Conservation (phyloP, 1,140 invertebrate genomes). For the Formica exsecta region DNA sequence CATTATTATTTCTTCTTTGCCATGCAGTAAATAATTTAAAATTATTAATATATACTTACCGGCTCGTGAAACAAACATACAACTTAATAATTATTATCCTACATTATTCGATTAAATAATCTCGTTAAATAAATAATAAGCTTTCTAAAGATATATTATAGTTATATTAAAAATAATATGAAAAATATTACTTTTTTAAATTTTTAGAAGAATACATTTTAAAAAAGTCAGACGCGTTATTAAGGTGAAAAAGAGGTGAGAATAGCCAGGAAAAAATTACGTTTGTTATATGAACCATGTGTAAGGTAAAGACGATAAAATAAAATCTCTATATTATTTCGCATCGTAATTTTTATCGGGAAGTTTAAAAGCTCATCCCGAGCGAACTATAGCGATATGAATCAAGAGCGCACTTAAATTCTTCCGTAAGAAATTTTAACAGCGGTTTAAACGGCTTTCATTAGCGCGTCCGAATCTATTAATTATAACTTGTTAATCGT, state of each 20-base stretch:
- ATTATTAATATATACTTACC: neutral
- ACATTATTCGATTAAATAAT: neutral
- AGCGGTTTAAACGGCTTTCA: neutral
- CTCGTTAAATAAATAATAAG: neutral
- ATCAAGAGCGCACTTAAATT: conserved; percentile 5
- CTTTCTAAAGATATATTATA: conserved; percentile 4
- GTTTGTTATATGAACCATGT: conserved; percentile 17
- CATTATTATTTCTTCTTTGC: neutral
- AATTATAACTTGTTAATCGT: conserved; percentile 4
- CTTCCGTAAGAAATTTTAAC: neutral
- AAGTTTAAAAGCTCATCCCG: conserved; percentile 38
- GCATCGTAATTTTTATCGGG: conserved; percentile 40
- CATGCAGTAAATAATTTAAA: conserved; percentile 11
- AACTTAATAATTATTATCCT: conserved; percentile 3
- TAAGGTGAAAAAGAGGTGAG: neutral
- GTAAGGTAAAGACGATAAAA: conserved; percentile 42
- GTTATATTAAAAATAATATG: neutral
- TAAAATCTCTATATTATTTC: conserved; percentile 58
- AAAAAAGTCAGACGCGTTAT: conserved; percentile 14
- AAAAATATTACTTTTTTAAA: conserved; percentile 12
- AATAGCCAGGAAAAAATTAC: neutral
- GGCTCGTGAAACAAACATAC: neutral
- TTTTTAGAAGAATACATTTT: neutral
- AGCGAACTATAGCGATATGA: conserved; percentile 24
- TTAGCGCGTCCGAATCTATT: neutral